These are phyloP conservation scores for Cephus pulcher DNA, from an alignment of 2,888 invertebrate genomes.

Conservation along the genomic window DNA sequence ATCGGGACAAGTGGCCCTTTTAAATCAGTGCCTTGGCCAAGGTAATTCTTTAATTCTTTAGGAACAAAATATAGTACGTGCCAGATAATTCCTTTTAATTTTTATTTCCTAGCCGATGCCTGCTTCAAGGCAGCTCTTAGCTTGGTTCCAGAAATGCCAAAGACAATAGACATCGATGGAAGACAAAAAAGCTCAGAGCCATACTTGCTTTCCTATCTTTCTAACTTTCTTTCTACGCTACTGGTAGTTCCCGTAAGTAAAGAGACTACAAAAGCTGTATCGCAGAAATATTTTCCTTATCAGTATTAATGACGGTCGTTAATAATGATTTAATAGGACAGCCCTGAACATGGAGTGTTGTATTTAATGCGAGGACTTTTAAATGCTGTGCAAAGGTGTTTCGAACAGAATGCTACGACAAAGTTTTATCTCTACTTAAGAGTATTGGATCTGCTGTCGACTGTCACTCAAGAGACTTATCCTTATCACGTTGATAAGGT, in stretches of 20 bases:
- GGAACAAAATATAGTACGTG: not conserved
- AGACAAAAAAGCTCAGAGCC: slow-evolving; percentile 80
- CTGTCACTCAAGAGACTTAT: slow-evolving; percentile 84
- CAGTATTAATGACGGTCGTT: not conserved
- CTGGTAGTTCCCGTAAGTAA: slow-evolving; percentile 81
- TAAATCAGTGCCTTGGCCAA: slow-evolving; percentile 92
- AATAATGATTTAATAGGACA: slow-evolving; percentile 73
- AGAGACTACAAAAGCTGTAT: not conserved
- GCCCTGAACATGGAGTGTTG: slow-evolving; percentile 87
- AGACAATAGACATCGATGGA: slow-evolving; percentile 78
- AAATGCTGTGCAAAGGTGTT: slow-evolving; percentile 82
- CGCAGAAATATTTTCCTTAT: not conserved
- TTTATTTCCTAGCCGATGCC: slow-evolving; percentile 80
- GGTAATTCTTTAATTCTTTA: slow-evolving; percentile 68
- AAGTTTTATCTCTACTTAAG: slow-evolving; percentile 79
- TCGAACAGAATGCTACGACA: slow-evolving; percentile 76
- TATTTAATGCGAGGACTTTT: slow-evolving; percentile 84
- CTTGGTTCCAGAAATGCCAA: slow-evolving; percentile 82
- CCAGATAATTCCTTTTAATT: slow-evolving; percentile 5
- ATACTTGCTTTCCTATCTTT: slow-evolving; percentile 77
- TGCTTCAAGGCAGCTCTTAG: slow-evolving; percentile 91
- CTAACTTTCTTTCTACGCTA: slow-evolving; percentile 84
- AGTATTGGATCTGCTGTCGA: slow-evolving; percentile 82
- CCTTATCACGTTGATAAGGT: slow-evolving; percentile 84
- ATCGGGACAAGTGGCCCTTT: slow-evolving; percentile 88